Percentiles rank a stretch among this genome's conserved stretches.
Evolutionary conservation across 2,113 vertebrate genomes (phyloP).

Genomic region (Tichodroma muraria): DNA sequence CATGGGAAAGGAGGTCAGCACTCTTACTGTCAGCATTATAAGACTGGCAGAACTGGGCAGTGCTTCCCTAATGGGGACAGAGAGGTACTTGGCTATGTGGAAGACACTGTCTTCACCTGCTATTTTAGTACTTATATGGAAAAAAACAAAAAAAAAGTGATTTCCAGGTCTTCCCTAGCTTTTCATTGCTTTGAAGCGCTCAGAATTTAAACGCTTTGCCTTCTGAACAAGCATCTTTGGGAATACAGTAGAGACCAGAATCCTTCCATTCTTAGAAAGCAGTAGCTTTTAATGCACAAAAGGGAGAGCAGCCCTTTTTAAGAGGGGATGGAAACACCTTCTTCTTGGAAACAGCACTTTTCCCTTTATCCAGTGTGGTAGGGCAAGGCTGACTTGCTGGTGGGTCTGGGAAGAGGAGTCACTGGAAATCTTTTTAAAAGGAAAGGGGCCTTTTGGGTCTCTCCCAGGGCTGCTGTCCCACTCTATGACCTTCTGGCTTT

Average conservation of each 20-base stretch:
- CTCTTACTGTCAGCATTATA: not conserved
- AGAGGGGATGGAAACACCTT: not conserved
- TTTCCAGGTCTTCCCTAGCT: not conserved
- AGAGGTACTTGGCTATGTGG: not conserved
- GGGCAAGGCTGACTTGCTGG: not conserved
- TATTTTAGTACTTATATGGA: not conserved
- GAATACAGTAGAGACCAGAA: not conserved
- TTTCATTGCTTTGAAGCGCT: not conserved
- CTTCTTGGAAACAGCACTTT: not conserved
- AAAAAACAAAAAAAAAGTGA: not conserved
- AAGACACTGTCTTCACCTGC: not conserved
- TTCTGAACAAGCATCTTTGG: not conserved
- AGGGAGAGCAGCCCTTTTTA: not conserved
- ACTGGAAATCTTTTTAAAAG: not conserved
- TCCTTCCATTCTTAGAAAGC: not conserved
- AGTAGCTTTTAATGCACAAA: not conserved
- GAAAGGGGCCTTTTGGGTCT: not conserved
- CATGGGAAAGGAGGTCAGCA: not conserved
- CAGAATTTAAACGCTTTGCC: not conserved
- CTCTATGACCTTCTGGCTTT: not conserved
- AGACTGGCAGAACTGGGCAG: not conserved
- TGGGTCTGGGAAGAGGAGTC: not conserved
- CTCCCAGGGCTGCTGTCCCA: not conserved
- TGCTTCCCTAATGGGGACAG: not conserved
- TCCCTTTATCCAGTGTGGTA: not conserved